Evolutionary conservation across 2,888 invertebrate species (phyloP).

Genomic region (Rhamnusium bicolor): DNA sequence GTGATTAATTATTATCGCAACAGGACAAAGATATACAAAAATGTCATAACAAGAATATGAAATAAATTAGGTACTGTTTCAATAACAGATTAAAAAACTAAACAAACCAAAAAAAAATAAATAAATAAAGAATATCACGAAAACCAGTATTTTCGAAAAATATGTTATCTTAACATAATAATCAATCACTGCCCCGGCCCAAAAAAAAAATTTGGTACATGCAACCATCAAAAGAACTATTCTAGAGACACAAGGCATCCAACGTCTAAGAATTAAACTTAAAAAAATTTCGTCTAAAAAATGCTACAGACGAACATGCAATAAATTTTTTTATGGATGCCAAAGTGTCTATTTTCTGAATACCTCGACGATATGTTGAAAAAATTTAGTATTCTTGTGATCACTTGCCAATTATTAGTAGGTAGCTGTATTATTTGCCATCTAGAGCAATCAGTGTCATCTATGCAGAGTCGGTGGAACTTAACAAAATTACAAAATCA

Average conservation of each 20-base stretch:
- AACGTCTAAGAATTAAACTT: slow-evolving; percentile 20
- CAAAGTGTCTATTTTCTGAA: slow-evolving; percentile 35
- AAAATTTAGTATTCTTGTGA: slow-evolving; percentile 34
- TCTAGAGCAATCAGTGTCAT: slow-evolving; percentile 48
- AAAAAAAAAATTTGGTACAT: slow-evolving; percentile 50
- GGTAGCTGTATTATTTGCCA: slow-evolving; percentile 38
- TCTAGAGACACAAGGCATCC: slow-evolving; percentile 47
- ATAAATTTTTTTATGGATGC: slow-evolving; percentile 43
- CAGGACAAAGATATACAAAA: slow-evolving; percentile 10
- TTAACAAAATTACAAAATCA: slow-evolving; percentile 34
- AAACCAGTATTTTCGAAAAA: background rate
- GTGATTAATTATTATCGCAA: background rate
- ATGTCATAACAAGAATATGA: background rate
- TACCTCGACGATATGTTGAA: slow-evolving; percentile 26
- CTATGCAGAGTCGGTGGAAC: slow-evolving; percentile 30
- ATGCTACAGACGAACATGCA: slow-evolving; percentile 40
- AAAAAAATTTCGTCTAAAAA: slow-evolving; percentile 39
- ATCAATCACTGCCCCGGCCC: slow-evolving; percentile 43
- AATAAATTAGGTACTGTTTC: background rate
- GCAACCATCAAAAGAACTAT: slow-evolving; percentile 54
- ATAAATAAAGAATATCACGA: slow-evolving; percentile 3
- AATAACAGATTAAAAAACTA: slow-evolving; percentile 29
- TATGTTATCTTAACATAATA: background rate
- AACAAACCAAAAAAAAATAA: slow-evolving; percentile 13
- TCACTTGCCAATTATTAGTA: slow-evolving; percentile 50